phyloP scores from a whole-genome alignment of 2,797 vertebrate species.

The Sitta carolinensis region DNA sequence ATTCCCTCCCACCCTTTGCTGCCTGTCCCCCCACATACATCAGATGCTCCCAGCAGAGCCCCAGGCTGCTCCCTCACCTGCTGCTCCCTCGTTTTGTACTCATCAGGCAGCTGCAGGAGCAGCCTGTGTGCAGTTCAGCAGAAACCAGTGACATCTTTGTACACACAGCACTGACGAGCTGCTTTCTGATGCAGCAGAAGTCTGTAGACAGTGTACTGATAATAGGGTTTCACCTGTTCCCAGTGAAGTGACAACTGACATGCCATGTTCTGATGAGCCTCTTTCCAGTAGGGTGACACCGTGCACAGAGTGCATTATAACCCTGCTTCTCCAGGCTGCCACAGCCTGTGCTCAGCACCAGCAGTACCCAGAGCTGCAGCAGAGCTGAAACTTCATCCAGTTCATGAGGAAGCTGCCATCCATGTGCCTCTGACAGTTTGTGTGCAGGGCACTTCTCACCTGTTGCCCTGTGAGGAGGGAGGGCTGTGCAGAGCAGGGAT shows the following conservation, averaged over 20 bases:
- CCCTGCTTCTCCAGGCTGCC: background rate
- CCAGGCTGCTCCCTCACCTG: background rate
- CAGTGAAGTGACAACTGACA: conserved; percentile 60
- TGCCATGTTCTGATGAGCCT: conserved; percentile 42
- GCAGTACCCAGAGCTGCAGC: background rate
- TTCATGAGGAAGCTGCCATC: background rate
- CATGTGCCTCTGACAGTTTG: background rate
- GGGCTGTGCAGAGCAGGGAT: background rate
- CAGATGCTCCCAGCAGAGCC: background rate
- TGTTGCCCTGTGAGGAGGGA: background rate
- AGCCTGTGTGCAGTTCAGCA: background rate
- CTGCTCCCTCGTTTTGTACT: background rate
- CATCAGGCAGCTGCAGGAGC: background rate
- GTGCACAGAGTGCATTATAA: conserved; percentile 31
- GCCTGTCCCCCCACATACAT: background rate
- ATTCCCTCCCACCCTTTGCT: background rate
- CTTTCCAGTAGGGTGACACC: conserved; percentile 27
- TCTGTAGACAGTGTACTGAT: conserved; percentile 34
- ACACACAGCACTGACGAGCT: background rate
- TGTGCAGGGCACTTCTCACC: conserved; percentile 25
- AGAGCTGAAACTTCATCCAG: background rate
- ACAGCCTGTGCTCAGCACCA: background rate
- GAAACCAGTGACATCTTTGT: conserved; percentile 21
- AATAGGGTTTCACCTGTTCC: conserved; percentile 63
- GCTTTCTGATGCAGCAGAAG: conserved; percentile 43